Base-by-base conservation (phyloP, 2,113 vertebrate genomes). In the Epinephelus fuscoguttatus region DNA sequence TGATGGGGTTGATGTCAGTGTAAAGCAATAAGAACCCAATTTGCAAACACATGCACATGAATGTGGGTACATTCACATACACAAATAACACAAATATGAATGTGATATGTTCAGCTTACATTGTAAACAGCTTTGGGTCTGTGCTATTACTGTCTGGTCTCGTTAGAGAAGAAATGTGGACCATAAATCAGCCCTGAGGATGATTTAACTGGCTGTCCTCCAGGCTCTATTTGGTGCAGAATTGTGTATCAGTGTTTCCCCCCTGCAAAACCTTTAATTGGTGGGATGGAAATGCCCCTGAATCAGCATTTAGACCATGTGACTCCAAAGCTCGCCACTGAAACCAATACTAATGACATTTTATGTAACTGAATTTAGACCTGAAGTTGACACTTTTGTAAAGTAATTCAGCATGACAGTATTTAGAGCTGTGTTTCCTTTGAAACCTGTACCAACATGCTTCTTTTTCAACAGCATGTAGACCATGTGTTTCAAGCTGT, bases 151-250 rank as follows among this genome's bases (percentile, higher is more conserved):
- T 42, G 25, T 73, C 78, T 50, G 56, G 81, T 84, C 87, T 79
- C 55, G 78, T 86, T 88, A 84, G 59, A 50, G 53, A 68, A 74
- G 84, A 78, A 84, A 86, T 88, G 76, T 84, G 70, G 40, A 68
- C 76, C 75, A 89, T 91, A 69, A 86, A 83, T 91, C 74, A 86
- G 67, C 59, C 64, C 56, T n/a, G 64, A 75, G 78, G 78, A 42
- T 59, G 61, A 82, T 81, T 59, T 70, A 74, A 70, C 68, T 79
- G 59, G 62, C 83, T 50, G 66, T 69, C 59, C 23, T 84, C 81
- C 74, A 77, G 78, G 50, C 61, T 57, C 15, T 71, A 23, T 81
- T 74, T 75, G 74, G 45, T 66, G 62, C 85, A 88, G 66, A 76
- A 67, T 71, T 19, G 8, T 72, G 27, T 61, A 70, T 75, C 63